Conservation (phyloP, 64 coral and sea anemone species). For the Acropora tenuis region DNA sequence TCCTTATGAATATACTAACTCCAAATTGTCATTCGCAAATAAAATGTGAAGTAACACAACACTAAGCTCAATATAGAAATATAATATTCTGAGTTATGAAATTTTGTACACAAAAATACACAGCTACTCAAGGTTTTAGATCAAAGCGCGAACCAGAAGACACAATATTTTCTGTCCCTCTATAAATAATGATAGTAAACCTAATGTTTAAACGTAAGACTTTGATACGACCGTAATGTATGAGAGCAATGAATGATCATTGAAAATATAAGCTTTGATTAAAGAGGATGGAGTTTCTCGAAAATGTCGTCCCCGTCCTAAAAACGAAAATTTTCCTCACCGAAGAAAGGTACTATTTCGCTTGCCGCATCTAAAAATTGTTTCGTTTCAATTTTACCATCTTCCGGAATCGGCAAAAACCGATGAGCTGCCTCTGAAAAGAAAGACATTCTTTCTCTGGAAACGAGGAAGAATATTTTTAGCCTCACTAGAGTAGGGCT, state of each 20-base stretch:
- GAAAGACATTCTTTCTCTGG: conserved; percentile 75
- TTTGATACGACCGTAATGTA: too few relatives aligned
- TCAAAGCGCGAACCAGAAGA: too few relatives aligned
- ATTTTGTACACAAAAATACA: too few relatives aligned
- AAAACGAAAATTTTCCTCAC: conserved; percentile 36
- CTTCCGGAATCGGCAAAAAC: conserved; percentile 80
- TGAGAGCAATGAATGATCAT: too few relatives aligned
- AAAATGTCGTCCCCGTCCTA: too few relatives aligned
- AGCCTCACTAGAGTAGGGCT: background rate
- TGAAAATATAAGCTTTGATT: background rate
- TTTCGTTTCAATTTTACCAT: conserved; percentile 88
- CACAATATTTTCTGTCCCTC: background rate
- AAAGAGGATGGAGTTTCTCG: background rate
- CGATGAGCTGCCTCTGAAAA: conserved; percentile 84
- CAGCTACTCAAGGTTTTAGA: too few relatives aligned
- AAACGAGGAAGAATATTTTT: background rate
- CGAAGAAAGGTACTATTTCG: conserved; percentile 97
- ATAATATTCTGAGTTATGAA: too few relatives aligned
- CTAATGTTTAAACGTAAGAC: background rate
- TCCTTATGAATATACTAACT: too few relatives aligned
- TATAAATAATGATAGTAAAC: background rate
- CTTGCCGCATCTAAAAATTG: conserved; percentile 90
- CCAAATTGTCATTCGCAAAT: too few relatives aligned
- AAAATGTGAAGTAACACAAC: too few relatives aligned
- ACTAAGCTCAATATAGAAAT: too few relatives aligned